Base-by-base conservation (phyloP, 2,888 invertebrate genomes). In the Eledone cirrhosa region DNA sequence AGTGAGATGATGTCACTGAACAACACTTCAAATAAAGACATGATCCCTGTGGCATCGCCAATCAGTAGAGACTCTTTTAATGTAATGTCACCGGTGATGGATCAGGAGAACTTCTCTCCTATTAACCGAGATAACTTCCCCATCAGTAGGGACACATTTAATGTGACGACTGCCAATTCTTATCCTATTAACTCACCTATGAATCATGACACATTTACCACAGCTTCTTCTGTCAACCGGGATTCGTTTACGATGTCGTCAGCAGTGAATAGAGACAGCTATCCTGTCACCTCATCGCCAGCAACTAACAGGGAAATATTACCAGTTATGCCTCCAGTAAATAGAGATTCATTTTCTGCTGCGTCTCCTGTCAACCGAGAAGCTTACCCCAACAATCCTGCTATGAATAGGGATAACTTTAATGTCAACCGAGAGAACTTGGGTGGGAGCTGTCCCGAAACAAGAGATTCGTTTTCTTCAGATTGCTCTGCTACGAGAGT, bases 401-500 rank as follows among this genome's bases (percentile, higher is more conserved):
- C 41, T 72, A n/a, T 33, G 27, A 72, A n/a, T 27, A 31, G 33
- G 13, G 72, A 72, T 33, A 72, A 29, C n/a, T 72, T 72, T 72
- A 72, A 72, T 33, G 31, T 72, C 31, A 72, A 41, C 33, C 24
- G 33, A 41, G 72, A 72, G n/a, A 22, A 24, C 22, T 31, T 33
- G 31, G 31, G n/a, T 33, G 5, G 33, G 41, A 33, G n/a, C 13
- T 8, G 33, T n/a, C 41, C 72, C 31, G 41, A n/a, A 14, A 72
- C 33, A n/a, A n/a, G 72, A n/a, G 72, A 72, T 13, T 33, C 72
- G 3, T 72, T 72, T 41, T 33, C 72, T n/a, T 27, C 72, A 41
- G 41, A 72, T 72, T 72, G 72, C 41, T 72, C 72, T 33, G 72
- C 41, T 22, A 72, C 72, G 13, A 72, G 72, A 33, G 72, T 33